Evolutionary conservation across 2,888 invertebrate species (phyloP), one percentile per base, ranked within the genome.

Genomic region (Aleiodes leptofemur): DNA sequence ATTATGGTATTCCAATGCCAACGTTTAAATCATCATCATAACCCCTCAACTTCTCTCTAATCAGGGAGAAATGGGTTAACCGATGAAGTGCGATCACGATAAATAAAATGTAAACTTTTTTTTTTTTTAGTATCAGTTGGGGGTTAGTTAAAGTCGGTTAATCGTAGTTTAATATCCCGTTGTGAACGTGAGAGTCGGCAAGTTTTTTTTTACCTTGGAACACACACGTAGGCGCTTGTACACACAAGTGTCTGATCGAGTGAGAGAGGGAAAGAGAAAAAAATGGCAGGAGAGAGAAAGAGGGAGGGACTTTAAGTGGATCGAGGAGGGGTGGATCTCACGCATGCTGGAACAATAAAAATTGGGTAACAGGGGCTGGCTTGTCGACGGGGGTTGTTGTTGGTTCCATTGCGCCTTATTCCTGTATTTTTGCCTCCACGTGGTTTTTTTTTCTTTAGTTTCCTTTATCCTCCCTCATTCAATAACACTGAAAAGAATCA

Each of bases 121-220:
- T 16, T 43, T 8, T 61, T 61, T 43, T 23, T 16, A 11, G 16
- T 48, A 64, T 48, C 64, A 48, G 61, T 43, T 16, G 61, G 68
- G 68, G 68, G 68, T 68, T 43, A 51, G 51, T 51, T 23, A 51
- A 51, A 51, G 29, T 68, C 31, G 14, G 68, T 68, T 68, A 68
- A 68, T 68, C 68, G 68, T 68, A 31, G 68, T 68, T 68, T 51
- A 68, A 68, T 68, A 31, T 29, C 68, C 68, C 51, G 51, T 51
- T 68, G 68, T 68, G 68, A 51, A 68, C 68, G 51, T 68, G 68
- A 68, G 68, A 66, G 61, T 61, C 61, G 61, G n/a, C 38, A 8
- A 16, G 43, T 43, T 31, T 13, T 68, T 14, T 51, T 13, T 68
- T 14, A 8, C 53, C 5, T 53, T 9, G 51, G 68, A 68, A 68